Evolutionary conservation across 2,888 invertebrate species (phyloP).

Genomic region (Zele albiditarsus): DNA sequence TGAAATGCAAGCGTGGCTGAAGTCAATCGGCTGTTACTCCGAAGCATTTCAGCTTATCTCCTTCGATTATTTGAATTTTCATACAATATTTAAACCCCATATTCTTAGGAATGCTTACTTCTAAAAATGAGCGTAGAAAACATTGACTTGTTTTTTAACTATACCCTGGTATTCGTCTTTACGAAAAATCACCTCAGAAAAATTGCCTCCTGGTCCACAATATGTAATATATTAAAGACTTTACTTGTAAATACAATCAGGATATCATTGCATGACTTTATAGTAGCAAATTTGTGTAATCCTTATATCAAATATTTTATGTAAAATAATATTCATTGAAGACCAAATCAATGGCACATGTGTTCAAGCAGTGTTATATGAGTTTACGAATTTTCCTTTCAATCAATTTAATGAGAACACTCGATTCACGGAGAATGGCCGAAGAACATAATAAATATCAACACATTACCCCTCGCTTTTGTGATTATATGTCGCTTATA

Average conservation of each 20-base stretch:
- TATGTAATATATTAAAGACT: constrained; percentile 20
- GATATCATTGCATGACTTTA: constrained; percentile 48
- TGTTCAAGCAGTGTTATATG: constrained; percentile 71
- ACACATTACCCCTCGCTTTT: constrained; percentile 45
- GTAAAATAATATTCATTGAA: constrained; percentile 29
- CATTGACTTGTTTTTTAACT: too few relatives aligned
- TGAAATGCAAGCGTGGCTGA: too few relatives aligned
- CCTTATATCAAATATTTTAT: not conserved
- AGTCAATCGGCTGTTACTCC: too few relatives aligned
- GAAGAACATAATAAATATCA: constrained; percentile 38
- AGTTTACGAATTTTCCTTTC: constrained; percentile 56
- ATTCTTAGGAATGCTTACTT: not conserved
- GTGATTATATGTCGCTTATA: constrained; percentile 38
- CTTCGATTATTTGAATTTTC: too few relatives aligned
- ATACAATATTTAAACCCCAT: too few relatives aligned
- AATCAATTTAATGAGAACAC: not conserved
- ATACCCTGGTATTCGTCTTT: too few relatives aligned
- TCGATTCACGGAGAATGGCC: constrained; percentile 54
- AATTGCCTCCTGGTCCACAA: not conserved
- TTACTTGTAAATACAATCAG: not conserved
- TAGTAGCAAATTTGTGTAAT: constrained; percentile 33
- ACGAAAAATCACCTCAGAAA: too few relatives aligned
- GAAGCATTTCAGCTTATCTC: too few relatives aligned
- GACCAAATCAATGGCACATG: constrained; percentile 36
- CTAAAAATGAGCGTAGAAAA: not conserved